A percentile compares a stretch with the other conserved stretches of the same genome.
Evolutionary conservation across 2,113 vertebrate species (phyloP).

Genomic region (Ahaetulla prasina): DNA sequence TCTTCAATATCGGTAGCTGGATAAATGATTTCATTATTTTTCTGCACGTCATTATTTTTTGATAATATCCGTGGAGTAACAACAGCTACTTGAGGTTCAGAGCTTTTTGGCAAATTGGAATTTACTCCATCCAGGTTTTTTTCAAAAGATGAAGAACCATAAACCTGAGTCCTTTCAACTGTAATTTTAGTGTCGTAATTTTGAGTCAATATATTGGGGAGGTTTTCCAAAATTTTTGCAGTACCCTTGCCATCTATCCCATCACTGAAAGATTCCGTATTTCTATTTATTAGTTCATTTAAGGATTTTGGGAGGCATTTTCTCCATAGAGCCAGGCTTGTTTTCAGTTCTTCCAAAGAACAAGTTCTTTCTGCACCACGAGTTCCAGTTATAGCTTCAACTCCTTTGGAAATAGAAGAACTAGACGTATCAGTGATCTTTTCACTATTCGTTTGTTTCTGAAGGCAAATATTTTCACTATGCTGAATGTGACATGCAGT

Average conservation of each 20-base stretch:
- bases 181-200: conserved; percentile 18
- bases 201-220: conserved; percentile 3
- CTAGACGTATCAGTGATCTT: neutral
- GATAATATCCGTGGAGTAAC: conserved; percentile 73
- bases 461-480: neutral
- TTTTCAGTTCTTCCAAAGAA: conserved; percentile 65
- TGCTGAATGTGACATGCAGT: neutral
- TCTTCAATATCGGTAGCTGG: conserved; percentile 34
- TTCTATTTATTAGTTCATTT: conserved; percentile 24
- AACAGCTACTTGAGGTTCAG: conserved; percentile 73
- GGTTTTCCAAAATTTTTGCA: neutral
- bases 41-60: conserved; percentile 39
- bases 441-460: conserved; percentile 18
- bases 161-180: conserved; percentile 9
- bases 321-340: conserved; percentile 68
- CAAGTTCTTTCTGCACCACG: conserved; percentile 15
- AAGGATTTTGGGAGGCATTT: conserved; percentile 31
- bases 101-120: conserved; percentile 53
- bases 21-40: conserved; percentile 17
- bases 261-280: neutral
- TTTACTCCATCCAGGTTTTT: conserved; percentile 56
- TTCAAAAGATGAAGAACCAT: conserved; percentile 16
- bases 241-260: neutral
- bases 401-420: neutral
- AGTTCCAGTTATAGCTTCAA: conserved; percentile 18